These are phyloP conservation scores for Tetragnatha montana DNA, from an alignment of 2,888 invertebrate genomes.

Conservation along the genomic window DNA sequence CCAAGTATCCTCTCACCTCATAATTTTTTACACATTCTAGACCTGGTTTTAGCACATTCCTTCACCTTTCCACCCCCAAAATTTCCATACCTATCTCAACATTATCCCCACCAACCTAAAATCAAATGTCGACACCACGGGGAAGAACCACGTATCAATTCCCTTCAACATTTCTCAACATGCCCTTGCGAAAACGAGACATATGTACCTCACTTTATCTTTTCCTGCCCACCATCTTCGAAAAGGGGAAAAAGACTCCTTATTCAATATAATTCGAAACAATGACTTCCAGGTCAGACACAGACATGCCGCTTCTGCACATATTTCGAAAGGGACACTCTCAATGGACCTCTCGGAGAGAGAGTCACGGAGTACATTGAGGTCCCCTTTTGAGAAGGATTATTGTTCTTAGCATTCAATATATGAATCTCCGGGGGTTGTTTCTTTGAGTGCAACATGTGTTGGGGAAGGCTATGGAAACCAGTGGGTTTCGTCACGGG, in stretches of 20 bases:
- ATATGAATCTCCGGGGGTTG: not conserved
- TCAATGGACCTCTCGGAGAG: not conserved
- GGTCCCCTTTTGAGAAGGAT: not conserved
- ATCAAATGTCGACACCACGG: too few relatives aligned
- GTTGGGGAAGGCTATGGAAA: not conserved
- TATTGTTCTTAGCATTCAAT: not conserved
- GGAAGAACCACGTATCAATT: not conserved
- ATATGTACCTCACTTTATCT: not conserved
- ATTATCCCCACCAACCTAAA: too few relatives aligned
- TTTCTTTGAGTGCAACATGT: not conserved
- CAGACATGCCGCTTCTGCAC: not conserved
- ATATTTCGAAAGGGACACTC: not conserved
- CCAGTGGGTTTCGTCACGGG: not conserved
- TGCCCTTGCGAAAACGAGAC: not conserved
- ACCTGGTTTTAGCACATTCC: too few relatives aligned
- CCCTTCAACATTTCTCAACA: not conserved
- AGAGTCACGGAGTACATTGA: conserved; percentile 28
- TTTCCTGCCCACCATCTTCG: not conserved
- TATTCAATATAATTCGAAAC: not conserved
- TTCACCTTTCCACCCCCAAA: too few relatives aligned
- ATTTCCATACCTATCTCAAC: too few relatives aligned
- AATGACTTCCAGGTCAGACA: conserved; percentile 18
- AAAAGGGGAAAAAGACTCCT: not conserved
- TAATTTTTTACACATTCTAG: too few relatives aligned
- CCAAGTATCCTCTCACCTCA: too few relatives aligned